Evolutionary conservation across 2,113 vertebrate genomes (phyloP), one percentile per base, ranked within the genome.

Genomic region (Vulpes ferrilata): DNA sequence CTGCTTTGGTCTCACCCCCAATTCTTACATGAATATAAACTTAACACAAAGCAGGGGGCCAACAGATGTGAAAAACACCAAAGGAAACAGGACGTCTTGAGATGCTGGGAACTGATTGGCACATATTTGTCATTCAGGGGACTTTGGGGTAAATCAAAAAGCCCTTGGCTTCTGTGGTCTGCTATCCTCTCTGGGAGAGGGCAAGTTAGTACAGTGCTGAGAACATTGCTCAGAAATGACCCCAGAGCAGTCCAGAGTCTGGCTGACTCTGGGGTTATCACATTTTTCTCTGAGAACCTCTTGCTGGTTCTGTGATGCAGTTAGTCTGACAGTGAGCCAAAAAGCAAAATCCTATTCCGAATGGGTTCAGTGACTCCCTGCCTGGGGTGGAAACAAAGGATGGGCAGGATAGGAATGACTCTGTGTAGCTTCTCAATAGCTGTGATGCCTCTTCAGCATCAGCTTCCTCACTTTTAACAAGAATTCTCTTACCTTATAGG

Each of bases 51-150:
- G 67, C 35, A 85, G 69, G 25, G 35, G 55, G 81, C 30, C 32
- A 67, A 48, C 90, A 73, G 62, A 90, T 73, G 53, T 32, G 60
- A 96, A 89, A 92, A 67, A 43, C 23, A 78, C 59, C n/a, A 69
- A 89, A 90, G 95, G 83, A 88, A 95, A 93, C 89, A 96, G 96
- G 94, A 98, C 88, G 53, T 88, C 78, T 59, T 62, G 83, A 96
- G 94, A 65, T 60, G 19, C 62, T 81, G 51, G 79, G 48, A 90
- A 81, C 96, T 8, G 57, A 96, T 89, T 74, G 97, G 86, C 23
- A 76, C 27, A 0, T 62, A 71, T 81, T 88, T 93, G 90, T 93
- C 79, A 82, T 95, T 90, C 51, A 57, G 73, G 79, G 88, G 90
- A 87, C 38, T 92, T 91, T 81, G 74, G 64, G 85, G 67, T 64